phyloP scores from a whole-genome alignment of 1,140 invertebrate genomes.

The Penaeus indicus region DNA sequence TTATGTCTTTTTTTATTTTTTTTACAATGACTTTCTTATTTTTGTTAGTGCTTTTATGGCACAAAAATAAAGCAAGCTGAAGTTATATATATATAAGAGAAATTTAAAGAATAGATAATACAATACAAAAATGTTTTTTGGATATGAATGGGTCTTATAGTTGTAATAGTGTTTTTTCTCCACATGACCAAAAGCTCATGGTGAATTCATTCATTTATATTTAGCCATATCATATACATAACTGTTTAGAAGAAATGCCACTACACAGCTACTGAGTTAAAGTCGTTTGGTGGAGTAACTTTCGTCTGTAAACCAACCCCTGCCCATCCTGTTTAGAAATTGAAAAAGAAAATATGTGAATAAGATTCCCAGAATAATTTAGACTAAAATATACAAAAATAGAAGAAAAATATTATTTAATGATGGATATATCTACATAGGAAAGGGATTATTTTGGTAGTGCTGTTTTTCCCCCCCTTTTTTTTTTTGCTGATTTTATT shows the following conservation, averaged over 20 bases:
- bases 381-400: background rate
- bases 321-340: too few relatives aligned
- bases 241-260: background rate
- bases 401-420: background rate
- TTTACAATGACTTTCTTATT: background rate
- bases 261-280: conserved; percentile 5
- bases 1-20: too few relatives aligned
- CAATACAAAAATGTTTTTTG: background rate
- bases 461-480: conserved; percentile 9
- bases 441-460: conserved; percentile 31
- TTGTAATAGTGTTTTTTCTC: conserved; percentile 14
- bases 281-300: conserved; percentile 12
- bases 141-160: conserved; percentile 27
- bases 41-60: background rate
- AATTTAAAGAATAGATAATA: too few relatives aligned
- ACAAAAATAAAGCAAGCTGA: conserved; percentile 3
- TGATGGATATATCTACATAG: conserved; percentile 11
- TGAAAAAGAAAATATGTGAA: too few relatives aligned
- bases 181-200: conserved; percentile 23
- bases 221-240: conserved; percentile 32
- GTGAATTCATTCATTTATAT: conserved; percentile 33
- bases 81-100: too few relatives aligned
- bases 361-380: too few relatives aligned
- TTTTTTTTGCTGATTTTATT: too few relatives aligned
- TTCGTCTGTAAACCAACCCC: background rate